These are phyloP conservation scores for Falco naumanni DNA, from an alignment of 2,797 vertebrate species.

Conservation along the genomic window DNA sequence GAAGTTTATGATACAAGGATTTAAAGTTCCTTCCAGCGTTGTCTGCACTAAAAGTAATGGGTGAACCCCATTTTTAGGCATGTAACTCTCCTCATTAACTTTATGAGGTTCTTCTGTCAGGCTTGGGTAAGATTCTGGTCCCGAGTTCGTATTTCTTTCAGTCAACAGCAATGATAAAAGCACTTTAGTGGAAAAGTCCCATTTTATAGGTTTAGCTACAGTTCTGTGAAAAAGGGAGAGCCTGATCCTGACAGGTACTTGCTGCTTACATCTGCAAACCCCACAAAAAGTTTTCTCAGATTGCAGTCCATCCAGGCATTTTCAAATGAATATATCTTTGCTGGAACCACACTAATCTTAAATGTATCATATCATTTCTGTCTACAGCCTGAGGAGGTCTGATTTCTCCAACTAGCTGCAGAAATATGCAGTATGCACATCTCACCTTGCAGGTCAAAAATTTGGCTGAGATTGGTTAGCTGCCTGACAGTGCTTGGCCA, in stretches of 20 bases:
- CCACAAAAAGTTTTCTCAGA: not conserved
- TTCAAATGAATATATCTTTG: not conserved
- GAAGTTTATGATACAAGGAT: not conserved
- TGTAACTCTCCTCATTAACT: not conserved
- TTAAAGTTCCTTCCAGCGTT: not conserved
- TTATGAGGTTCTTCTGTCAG: not conserved
- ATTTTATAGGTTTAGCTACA: not conserved
- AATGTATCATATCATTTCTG: not conserved
- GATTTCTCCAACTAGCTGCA: not conserved
- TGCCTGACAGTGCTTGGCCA: not conserved
- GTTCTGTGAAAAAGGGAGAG: not conserved
- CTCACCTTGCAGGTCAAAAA: not conserved
- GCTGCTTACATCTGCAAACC: not conserved
- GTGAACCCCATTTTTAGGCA: not conserved
- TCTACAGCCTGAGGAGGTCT: not conserved
- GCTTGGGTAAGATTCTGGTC: not conserved
- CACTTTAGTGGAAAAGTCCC: not conserved
- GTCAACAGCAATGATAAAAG: not conserved
- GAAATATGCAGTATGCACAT: not conserved
- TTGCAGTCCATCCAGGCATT: not conserved
- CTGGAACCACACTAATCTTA: not conserved
- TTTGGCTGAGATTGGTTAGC: not conserved
- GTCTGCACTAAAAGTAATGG: not conserved
- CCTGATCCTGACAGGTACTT: not conserved
- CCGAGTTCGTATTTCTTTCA: not conserved